Percentiles rank a stretch among this genome's conserved stretches.
Evolutionary conservation across 2,113 vertebrate genomes (phyloP).

Genomic region (Fulica atra): DNA sequence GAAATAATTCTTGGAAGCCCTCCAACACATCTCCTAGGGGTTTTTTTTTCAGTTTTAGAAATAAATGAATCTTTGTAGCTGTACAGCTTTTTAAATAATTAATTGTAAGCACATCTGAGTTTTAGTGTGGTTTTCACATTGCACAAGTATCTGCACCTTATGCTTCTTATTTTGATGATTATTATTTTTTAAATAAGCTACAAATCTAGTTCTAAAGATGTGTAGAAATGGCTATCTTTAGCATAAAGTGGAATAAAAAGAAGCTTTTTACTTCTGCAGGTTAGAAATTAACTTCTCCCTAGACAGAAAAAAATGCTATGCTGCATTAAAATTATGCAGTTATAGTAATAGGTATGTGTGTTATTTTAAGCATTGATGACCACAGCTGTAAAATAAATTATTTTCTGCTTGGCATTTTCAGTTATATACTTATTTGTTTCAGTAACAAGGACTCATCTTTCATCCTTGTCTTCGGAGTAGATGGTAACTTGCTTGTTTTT

Average conservation of each 20-base stretch:
- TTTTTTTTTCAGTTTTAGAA: background rate
- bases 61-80: background rate
- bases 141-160: background rate
- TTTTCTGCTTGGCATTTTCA: background rate
- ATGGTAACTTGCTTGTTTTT: background rate
- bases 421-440: background rate
- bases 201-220: conserved; percentile 17
- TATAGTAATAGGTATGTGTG: background rate
- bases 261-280: conserved; percentile 36
- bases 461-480: background rate
- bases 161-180: background rate
- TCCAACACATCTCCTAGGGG: background rate
- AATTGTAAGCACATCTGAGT: background rate
- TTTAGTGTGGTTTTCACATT: background rate
- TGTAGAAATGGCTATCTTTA: conserved; percentile 14
- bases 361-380: conserved; percentile 12
- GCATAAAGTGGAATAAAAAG: conserved; percentile 39
- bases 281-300: conserved; percentile 39
- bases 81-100: background rate
- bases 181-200: conserved; percentile 1
- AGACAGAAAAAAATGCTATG: conserved; percentile 9
- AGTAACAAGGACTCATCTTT: background rate
- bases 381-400: background rate
- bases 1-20: background rate
- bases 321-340: conserved; percentile 29